Evolutionary conservation across 2,797 vertebrate species (phyloP).

Genomic region (Pantherophis vulpinus): DNA sequence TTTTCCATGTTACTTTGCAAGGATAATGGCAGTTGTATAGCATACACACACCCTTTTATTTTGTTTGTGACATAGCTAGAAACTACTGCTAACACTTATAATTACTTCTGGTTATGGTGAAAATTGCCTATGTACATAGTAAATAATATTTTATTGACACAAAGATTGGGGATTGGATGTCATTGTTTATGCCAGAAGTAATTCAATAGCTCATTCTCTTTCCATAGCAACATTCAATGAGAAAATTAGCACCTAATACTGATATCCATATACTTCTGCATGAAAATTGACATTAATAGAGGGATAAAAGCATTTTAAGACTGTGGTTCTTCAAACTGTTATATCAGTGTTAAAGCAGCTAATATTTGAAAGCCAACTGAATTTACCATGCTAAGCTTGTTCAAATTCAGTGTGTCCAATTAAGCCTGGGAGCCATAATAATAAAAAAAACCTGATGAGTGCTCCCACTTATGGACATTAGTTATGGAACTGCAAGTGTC

Average conservation of each 20-base stretch:
- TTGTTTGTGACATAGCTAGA: neutral
- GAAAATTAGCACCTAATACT: neutral
- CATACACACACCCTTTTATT: no score
- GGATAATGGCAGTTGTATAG: neutral
- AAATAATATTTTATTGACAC: neutral
- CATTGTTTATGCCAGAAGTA: neutral
- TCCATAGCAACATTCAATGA: neutral
- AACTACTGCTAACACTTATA: neutral
- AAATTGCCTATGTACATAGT: neutral
- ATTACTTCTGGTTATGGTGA: neutral
- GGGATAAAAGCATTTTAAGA: neutral
- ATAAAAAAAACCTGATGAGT: no score
- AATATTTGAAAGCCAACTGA: neutral
- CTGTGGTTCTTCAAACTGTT: neutral
- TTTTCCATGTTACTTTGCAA: neutral
- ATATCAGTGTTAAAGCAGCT: neutral
- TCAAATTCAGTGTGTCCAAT: neutral
- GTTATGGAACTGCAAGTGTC: neutral
- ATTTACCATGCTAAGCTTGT: neutral
- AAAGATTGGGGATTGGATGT: slow-evolving; percentile 14
- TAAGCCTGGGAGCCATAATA: neutral
- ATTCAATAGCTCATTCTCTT: neutral
- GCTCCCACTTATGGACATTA: no score
- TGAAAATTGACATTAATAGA: neutral
- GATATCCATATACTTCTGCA: neutral